These are phyloP conservation scores for Mus musculus DNA, from an alignment of 2,113 vertebrate genomes.

Conservation along the genomic window GRCm39 chr2:63987001-63987500, in stretches of 20 bases:
- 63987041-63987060: neutral
- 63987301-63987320: no score
- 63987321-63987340: neutral
- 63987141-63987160: neutral
- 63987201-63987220: neutral
- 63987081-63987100: neutral
- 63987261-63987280: neutral
- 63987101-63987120: neutral
- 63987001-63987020: neutral
- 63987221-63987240: neutral
- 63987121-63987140: neutral
- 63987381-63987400: neutral
- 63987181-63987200: neutral
- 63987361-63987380: neutral
- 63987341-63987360: neutral
- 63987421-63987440: neutral
- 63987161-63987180: neutral
- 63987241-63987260: neutral
- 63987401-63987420: constrained; percentile 65
- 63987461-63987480: neutral
- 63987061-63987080: neutral
- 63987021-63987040: neutral
- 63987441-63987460: neutral
- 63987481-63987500: neutral
- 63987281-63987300: neutral